Percentiles rank a stretch among this genome's conserved stretches.
Conservation (phyloP, 2,113 vertebrate genomes). For the Pristiophorus japonicus region DNA sequence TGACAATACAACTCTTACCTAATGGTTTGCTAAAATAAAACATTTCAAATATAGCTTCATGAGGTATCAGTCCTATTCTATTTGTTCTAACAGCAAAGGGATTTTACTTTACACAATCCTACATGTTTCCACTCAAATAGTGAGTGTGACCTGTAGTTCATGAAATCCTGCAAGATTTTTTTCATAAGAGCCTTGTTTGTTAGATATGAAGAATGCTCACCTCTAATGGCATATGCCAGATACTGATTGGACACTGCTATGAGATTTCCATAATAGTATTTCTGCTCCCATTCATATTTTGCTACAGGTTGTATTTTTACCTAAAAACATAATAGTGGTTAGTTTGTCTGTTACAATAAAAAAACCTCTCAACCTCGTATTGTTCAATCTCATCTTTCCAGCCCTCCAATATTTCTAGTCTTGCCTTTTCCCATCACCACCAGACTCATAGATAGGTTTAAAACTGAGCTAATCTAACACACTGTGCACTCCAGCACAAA, state of each 20-base stretch:
- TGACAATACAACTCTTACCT: neutral
- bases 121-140: neutral
- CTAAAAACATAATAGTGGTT: constrained; percentile 50
- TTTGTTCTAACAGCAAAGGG: neutral
- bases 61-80: neutral
- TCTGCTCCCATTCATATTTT: constrained; percentile 98
- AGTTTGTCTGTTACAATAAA: neutral
- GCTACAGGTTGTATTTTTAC: constrained; percentile 97
- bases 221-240: constrained; percentile 91
- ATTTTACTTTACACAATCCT: neutral
- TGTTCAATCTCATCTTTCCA: neutral
- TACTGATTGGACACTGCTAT: constrained; percentile 94
- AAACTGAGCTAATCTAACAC: neutral
- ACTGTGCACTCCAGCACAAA: neutral
- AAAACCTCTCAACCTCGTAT: neutral
- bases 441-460: neutral
- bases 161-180: neutral
- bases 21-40: neutral
- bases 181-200: neutral
- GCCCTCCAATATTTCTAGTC: neutral
- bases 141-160: neutral
- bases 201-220: constrained; percentile 55
- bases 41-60: neutral
- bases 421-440: neutral
- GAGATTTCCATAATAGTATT: constrained; percentile 91